phyloP scores from a whole-genome alignment of 2,113 vertebrate species.

The Eubucco bourcierii region DNA sequence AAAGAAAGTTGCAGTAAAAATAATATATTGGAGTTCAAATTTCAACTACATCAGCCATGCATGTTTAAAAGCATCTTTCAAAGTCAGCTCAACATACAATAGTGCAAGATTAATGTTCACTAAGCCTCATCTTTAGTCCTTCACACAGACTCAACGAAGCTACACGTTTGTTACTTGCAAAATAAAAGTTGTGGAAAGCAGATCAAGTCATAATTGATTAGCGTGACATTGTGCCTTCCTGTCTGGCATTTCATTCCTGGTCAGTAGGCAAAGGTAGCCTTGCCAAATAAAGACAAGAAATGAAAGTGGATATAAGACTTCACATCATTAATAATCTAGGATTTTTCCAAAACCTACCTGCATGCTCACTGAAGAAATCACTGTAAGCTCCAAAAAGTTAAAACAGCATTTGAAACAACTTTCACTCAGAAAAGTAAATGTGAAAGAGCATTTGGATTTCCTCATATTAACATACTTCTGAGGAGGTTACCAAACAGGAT shows the following conservation, averaged over 20 bases:
- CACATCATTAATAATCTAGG: background rate
- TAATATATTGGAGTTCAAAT: slow-evolving; percentile 76
- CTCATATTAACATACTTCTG: background rate
- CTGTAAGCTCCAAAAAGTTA: background rate
- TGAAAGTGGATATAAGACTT: slow-evolving; percentile 14
- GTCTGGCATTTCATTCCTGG: background rate
- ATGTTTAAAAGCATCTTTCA: slow-evolving; percentile 76
- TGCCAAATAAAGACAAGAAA: slow-evolving; percentile 9
- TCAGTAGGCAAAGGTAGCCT: slow-evolving; percentile 9
- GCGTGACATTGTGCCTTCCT: background rate
- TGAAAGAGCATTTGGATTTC: background rate
- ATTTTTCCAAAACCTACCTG: background rate
- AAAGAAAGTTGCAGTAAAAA: slow-evolving; percentile 79
- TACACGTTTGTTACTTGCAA: slow-evolving; percentile 8
- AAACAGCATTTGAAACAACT: background rate
- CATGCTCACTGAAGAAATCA: background rate
- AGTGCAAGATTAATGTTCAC: slow-evolving; percentile 45
- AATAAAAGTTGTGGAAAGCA: slow-evolving; percentile 29
- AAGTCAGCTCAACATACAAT: slow-evolving; percentile 68
- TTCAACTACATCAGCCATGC: slow-evolving; percentile 75
- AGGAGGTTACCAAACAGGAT: background rate
- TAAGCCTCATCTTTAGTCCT: slow-evolving; percentile 38
- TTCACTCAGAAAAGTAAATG: background rate
- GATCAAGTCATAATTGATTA: slow-evolving; percentile 24
- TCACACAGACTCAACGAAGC: slow-evolving; percentile 27